Percentiles rank a stretch among this genome's conserved stretches.
phyloP scores from a whole-genome alignment of 2,888 invertebrate genomes.

The Rosalia funebris region DNA sequence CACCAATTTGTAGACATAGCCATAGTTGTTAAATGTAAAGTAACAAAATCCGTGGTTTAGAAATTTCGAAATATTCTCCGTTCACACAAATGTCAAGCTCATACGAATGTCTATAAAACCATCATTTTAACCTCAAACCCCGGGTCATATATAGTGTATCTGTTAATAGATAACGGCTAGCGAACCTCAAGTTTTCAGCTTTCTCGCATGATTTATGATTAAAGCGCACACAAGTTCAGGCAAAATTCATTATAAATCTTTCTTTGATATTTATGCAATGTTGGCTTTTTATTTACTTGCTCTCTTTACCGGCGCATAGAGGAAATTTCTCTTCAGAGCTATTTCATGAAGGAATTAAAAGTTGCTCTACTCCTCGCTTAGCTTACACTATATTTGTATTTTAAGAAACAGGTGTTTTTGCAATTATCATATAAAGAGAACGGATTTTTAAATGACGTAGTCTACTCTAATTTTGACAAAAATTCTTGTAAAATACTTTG shows the following conservation, averaged over 20 bases:
- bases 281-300: slow-evolving; percentile 13
- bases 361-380: background rate
- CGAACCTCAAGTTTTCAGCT: background rate
- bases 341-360: too few relatives aligned
- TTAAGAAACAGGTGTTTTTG: background rate
- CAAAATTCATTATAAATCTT: slow-evolving; percentile 16
- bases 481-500: too few relatives aligned
- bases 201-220: slow-evolving; percentile 23
- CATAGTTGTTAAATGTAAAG: too few relatives aligned
- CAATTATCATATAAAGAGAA: background rate
- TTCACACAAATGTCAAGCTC: too few relatives aligned
- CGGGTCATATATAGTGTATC: background rate
- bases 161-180: background rate
- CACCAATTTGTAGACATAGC: too few relatives aligned
- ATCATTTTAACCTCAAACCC: background rate
- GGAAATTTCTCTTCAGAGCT: too few relatives aligned
- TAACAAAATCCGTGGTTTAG: too few relatives aligned
- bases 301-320: slow-evolving; percentile 4
- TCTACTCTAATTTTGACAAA: too few relatives aligned
- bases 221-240: slow-evolving; percentile 17
- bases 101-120: too few relatives aligned
- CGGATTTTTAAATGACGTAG: too few relatives aligned
- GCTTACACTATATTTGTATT: background rate
- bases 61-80: too few relatives aligned
- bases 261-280: slow-evolving; percentile 17